Percentiles rank a stretch among this genome's conserved stretches.
Evolutionary conservation across 2,797 vertebrate species (phyloP).

Genomic region (Gymnopithys bicolor): DNA sequence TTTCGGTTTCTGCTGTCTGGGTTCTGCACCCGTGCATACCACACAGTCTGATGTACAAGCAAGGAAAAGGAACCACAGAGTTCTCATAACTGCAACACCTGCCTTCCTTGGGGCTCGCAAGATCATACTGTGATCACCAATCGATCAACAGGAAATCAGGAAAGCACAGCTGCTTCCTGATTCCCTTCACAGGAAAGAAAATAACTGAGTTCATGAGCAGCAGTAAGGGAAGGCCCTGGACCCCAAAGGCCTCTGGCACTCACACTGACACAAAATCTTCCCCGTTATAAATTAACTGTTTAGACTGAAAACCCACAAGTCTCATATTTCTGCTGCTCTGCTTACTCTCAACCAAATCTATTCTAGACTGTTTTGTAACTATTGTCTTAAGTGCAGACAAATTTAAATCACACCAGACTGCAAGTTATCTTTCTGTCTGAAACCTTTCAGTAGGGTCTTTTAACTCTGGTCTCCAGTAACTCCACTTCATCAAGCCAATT

Average conservation of each 20-base stretch:
- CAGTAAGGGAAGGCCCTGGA: conserved; percentile 41
- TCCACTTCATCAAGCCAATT: background rate
- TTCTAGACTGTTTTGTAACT: conserved; percentile 55
- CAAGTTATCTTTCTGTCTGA: conserved; percentile 37
- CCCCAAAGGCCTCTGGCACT: conserved; percentile 58
- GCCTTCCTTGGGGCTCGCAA: conserved; percentile 5
- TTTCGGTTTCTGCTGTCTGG: background rate
- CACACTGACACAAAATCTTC: conserved; percentile 41
- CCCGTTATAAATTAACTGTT: conserved; percentile 65
- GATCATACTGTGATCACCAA: conserved; percentile 53
- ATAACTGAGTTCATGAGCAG: conserved; percentile 16
- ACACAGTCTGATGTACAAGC: background rate
- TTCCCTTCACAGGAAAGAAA: conserved; percentile 49
- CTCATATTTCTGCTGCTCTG: conserved; percentile 65
- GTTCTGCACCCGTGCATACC: background rate
- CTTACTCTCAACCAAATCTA: conserved; percentile 60
- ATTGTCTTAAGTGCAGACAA: conserved; percentile 54
- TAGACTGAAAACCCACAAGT: conserved; percentile 63
- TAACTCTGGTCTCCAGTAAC: background rate
- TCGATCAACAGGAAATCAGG: conserved; percentile 66
- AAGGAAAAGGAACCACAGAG: background rate
- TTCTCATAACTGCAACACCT: conserved; percentile 24
- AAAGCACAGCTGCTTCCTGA: conserved; percentile 63
- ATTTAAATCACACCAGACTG: conserved; percentile 43
- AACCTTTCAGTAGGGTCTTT: background rate